These are phyloP conservation scores for Cavia aperea DNA, from an alignment of 2,113 vertebrate species.

Conservation along the genomic window DNA sequence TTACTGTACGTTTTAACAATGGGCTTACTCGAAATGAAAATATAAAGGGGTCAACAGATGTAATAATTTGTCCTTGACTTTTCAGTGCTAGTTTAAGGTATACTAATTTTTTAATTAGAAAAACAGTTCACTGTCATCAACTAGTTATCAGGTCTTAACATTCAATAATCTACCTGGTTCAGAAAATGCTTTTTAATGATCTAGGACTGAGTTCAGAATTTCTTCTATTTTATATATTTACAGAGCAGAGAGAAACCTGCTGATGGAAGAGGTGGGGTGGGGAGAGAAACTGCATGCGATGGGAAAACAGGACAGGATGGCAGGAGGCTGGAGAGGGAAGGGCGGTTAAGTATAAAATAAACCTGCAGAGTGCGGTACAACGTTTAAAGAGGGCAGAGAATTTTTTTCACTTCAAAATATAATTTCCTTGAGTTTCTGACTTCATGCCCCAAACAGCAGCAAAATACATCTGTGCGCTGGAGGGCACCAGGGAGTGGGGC, in stretches of 20 bases:
- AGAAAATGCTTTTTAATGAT: conserved; percentile 9
- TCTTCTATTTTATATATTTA: not conserved
- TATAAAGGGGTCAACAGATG: not conserved
- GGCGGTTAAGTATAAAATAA: not conserved
- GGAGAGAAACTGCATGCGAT: no score
- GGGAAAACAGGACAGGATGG: not conserved
- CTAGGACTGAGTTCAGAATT: not conserved
- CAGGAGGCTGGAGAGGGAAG: not conserved
- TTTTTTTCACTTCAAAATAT: not conserved
- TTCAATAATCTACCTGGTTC: not conserved
- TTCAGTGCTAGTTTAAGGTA: conserved; percentile 11
- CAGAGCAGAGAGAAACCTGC: not conserved
- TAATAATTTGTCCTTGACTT: not conserved
- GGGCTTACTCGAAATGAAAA: not conserved
- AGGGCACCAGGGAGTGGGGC: not conserved
- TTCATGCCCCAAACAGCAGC: not conserved
- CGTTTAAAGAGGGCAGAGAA: not conserved
- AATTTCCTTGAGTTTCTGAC: not conserved
- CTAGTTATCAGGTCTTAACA: not conserved
- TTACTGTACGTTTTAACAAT: not conserved
- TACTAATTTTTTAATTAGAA: not conserved
- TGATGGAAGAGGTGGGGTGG: not conserved
- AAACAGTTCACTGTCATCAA: not conserved
- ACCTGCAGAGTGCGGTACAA: no score
- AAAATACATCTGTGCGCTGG: not conserved